Base-by-base conservation (phyloP, 2,797 vertebrate species). In the Toxotes lorentzi region DNA sequence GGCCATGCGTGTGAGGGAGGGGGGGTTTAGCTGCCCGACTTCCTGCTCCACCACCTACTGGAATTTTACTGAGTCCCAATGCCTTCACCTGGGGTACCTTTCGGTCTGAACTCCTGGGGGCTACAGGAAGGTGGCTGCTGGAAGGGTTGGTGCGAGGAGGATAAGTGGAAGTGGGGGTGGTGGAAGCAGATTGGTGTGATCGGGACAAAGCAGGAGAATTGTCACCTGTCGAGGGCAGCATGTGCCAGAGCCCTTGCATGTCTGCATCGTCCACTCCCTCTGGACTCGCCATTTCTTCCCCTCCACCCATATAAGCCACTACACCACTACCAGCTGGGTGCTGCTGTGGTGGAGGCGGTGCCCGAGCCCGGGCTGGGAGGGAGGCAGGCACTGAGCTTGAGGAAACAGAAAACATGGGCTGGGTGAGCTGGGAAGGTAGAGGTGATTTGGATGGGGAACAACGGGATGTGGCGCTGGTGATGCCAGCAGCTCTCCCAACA, bases 201-300 rank as follows among this genome's bases (percentile, higher is more conserved):
- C 92, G 65, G 4, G 92, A 91, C 35, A 94, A 85, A 24, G 93
- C 94, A 4, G 95, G 94, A 21, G 95, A 95, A 73, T 94, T 91
- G 34, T 94, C 94, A n/a, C 96, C 96, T 0, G 95, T 94, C 57
- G 96, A 97, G 0, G 97, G 97, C 27, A 99, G 92, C 96, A 98
- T 97, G 91, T 98, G 97, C 97, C 98, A 99, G 78, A 99, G 97
- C 24, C 97, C 98, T 84, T 98, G 97, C 91, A 99, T 96, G 76
- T 94, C 97, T 13, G 97, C 97, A 79, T 99, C 97, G 5, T 98
- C 97, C 76, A 97, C 97, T 85, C 96, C 96, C 16, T 99, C 98
- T 0, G 98, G 97, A 91, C 97, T 99, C 48, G 98, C 98, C 98
- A 99, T 99, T 94, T 99, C 98, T 88, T 99, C 98, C 67, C 98